Evolutionary conservation across 1,140 invertebrate species (phyloP).

Genomic region (Pseudomyrmex concolor): DNA sequence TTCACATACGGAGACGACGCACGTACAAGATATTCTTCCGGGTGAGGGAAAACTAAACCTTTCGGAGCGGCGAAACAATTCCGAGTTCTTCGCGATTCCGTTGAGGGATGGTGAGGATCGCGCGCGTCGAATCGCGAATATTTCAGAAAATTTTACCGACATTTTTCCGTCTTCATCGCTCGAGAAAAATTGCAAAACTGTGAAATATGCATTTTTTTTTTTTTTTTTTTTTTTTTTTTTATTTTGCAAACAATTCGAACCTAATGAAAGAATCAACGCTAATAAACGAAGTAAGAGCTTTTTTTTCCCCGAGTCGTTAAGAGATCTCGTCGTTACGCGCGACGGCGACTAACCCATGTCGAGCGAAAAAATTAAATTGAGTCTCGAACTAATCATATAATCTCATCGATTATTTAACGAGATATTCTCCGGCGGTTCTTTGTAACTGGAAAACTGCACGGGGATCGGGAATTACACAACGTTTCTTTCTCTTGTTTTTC

Average conservation of each 20-base stretch:
- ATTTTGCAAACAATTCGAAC: not conserved
- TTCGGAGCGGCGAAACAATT: not conserved
- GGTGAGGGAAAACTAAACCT: not conserved
- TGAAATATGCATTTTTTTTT: not conserved
- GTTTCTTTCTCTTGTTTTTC: not conserved
- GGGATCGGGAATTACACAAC: constrained; percentile 31
- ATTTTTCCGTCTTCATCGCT: too few relatives aligned
- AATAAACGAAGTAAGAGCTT: not conserved
- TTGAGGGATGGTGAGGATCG: too few relatives aligned
- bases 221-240: constrained; percentile 4
- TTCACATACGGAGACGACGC: constrained; percentile 1
- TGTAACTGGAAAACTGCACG: constrained; percentile 18
- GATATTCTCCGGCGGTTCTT: constrained; percentile 7
- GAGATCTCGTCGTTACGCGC: constrained; percentile 13
- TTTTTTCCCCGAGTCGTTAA: not conserved
- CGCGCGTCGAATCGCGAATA: too few relatives aligned
- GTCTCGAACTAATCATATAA: constrained; percentile 3
- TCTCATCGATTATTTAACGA: constrained; percentile 44
- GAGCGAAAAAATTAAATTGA: constrained; percentile 35
- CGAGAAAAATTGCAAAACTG: not conserved
- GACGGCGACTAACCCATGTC: not conserved
- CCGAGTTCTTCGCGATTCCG: not conserved
- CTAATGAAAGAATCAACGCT: constrained; percentile 7
- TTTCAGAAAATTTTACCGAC: too few relatives aligned
- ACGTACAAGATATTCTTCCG: too few relatives aligned